Evolutionary conservation across 2,797 vertebrate genomes (phyloP), one percentile per base, ranked within the genome.

Genomic region (Falco rusticolus): DNA sequence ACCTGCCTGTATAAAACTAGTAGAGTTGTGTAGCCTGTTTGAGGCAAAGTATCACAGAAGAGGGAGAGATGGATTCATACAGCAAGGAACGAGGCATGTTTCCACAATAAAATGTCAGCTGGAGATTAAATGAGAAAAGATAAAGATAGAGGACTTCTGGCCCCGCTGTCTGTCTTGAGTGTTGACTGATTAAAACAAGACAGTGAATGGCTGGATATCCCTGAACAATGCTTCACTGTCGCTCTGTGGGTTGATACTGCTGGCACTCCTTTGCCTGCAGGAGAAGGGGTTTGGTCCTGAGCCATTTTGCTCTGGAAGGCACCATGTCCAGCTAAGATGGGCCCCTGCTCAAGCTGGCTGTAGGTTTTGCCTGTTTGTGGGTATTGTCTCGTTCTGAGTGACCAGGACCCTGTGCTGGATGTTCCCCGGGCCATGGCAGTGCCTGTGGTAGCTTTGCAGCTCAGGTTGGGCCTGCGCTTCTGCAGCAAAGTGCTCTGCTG

Each of bases 381-480:
- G 9, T 88, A 9, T 45, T 81, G n/a, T 68, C 65, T 80, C 4
- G 0, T 71, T 83, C 57, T 53, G 75, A 41, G 54, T 72, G 65
- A 34, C 16, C 34, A 21, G 41, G 18, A n/a, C 34, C 28, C 28
- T 3, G 3, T 17, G 7, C 31, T 2, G 1, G 37, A 16, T 1
- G 0, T 59, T 39, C 37, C 25, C 0, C 1, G n/a, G 56, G 24
- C 56, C 1, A 0, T 43, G 47, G 28, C 8, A 1, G 53, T 65
- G 33, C 59, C 66, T 48, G 43, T 4, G 4, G 41, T 29, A 34
- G 43, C 43, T 65, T 60, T 61, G 47, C 33, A 71, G 84, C 72
- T 65, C 1, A 0, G 33, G 9, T 13, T 0, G 0, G 39, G 11
- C 0, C 0, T 11, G 19, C 1, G 2, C 13, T 50, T 74, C 10